These are phyloP conservation scores for Acipenser oxyrinchus DNA, from an alignment of 2,797 vertebrate species.

Conservation along the genomic window DNA sequence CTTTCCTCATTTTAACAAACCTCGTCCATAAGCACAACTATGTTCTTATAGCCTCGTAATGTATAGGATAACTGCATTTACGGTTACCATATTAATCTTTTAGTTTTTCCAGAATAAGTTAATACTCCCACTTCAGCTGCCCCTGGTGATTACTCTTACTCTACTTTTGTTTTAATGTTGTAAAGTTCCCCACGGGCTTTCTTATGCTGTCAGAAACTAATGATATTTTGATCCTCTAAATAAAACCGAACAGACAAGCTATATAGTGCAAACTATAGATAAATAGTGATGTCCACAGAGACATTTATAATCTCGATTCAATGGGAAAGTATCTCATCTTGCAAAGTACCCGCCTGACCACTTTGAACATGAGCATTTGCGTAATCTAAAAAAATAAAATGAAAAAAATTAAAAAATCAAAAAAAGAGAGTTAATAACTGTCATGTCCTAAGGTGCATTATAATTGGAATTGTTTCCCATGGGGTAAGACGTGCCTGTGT, in stretches of 20 bases:
- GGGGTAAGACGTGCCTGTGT: not conserved
- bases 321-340: not conserved
- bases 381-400: too few species aligned
- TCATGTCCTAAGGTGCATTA: not conserved
- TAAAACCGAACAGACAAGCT: not conserved
- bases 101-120: too few species aligned
- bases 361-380: not conserved
- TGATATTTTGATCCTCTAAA: conserved; percentile 2
- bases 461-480: not conserved
- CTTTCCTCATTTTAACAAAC: too few species aligned
- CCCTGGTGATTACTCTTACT: too few species aligned
- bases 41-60: too few species aligned
- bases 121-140: too few species aligned
- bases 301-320: not conserved
- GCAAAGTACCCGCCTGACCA: not conserved
- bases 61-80: too few species aligned
- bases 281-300: not conserved
- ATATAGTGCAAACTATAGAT: not conserved
- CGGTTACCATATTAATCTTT: too few species aligned
- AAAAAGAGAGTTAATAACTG: conserved; percentile 6
- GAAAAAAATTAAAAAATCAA: not conserved
- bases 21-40: too few species aligned
- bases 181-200: not conserved
- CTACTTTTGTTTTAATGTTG: too few species aligned
- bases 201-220: not conserved